phyloP scores from a whole-genome alignment of 2,113 vertebrate species.

The Platysteira castanea region DNA sequence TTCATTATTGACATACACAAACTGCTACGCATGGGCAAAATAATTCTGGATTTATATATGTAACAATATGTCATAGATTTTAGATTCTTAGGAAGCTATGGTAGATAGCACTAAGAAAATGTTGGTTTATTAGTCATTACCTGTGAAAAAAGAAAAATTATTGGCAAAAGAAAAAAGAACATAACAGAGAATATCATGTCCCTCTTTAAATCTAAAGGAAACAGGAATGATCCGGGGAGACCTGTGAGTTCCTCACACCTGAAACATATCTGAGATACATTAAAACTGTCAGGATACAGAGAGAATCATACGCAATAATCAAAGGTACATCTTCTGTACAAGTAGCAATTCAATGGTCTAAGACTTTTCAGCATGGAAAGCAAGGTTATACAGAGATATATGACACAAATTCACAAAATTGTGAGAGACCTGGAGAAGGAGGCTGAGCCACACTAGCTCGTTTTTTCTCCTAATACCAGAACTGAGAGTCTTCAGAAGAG shows the following conservation, averaged over 20 bases:
- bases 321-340: background rate
- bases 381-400: background rate
- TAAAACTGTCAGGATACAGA: background rate
- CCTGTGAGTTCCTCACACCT: background rate
- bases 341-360: background rate
- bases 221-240: background rate
- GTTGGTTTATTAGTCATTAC: background rate
- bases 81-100: background rate
- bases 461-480: background rate
- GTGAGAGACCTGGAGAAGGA: background rate
- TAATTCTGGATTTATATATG: background rate
- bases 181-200: background rate
- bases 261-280: background rate
- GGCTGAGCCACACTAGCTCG: background rate
- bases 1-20: background rate
- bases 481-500: background rate
- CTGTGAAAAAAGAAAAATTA: background rate
- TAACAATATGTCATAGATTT: background rate
- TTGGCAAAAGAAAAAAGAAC: background rate
- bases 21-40: background rate
- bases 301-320: background rate
- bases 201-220: background rate
- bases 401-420: background rate
- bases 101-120: background rate
- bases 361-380: background rate